Percentiles rank a stretch among this genome's conserved stretches.
Evolutionary conservation across 2,888 invertebrate species (phyloP).

Genomic region (Mellilla xanthometata): DNA sequence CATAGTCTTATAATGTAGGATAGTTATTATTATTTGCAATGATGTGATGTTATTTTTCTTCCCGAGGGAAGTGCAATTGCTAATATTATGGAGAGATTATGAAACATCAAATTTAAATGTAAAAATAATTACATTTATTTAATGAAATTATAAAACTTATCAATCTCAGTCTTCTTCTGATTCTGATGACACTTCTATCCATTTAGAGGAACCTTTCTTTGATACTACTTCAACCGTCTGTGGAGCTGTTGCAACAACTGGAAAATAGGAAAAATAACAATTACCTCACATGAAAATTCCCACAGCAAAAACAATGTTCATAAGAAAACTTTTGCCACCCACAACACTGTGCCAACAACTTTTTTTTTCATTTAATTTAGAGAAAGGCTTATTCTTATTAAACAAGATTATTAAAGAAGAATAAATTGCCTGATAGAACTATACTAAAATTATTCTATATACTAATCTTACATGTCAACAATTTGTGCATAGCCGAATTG

Average conservation of each 20-base stretch:
- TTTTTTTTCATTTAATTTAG: too few species aligned
- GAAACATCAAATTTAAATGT: slow-evolving; percentile 62
- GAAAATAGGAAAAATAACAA: slow-evolving; percentile 34
- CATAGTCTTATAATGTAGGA: slow-evolving; percentile 22
- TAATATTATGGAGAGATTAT: slow-evolving; percentile 56
- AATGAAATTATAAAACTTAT: slow-evolving; percentile 38
- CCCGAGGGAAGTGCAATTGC: slow-evolving; percentile 57
- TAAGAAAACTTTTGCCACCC: too few species aligned
- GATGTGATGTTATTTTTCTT: slow-evolving; percentile 36
- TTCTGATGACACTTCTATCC: slow-evolving; percentile 77
- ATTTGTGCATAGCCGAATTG: too few species aligned
- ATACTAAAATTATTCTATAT: too few species aligned
- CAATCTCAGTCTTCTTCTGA: slow-evolving; percentile 59
- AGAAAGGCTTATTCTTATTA: too few species aligned
- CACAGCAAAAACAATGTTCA: too few species aligned
- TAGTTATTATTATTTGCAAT: slow-evolving; percentile 3
- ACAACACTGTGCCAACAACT: too few species aligned
- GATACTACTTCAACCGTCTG: slow-evolving; percentile 64
- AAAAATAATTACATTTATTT: slow-evolving; percentile 69
- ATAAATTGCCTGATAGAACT: too few species aligned
- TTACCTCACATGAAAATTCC: slow-evolving; percentile 3
- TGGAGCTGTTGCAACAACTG: slow-evolving; percentile 63
- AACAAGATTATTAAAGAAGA: too few species aligned
- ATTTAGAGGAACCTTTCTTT: slow-evolving; percentile 57
- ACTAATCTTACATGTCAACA: too few species aligned